A percentile compares a stretch with the other conserved stretches of the same genome.
Conservation (phyloP, 2,113 vertebrate genomes). For the Sinocyclocheilus grahami region DNA sequence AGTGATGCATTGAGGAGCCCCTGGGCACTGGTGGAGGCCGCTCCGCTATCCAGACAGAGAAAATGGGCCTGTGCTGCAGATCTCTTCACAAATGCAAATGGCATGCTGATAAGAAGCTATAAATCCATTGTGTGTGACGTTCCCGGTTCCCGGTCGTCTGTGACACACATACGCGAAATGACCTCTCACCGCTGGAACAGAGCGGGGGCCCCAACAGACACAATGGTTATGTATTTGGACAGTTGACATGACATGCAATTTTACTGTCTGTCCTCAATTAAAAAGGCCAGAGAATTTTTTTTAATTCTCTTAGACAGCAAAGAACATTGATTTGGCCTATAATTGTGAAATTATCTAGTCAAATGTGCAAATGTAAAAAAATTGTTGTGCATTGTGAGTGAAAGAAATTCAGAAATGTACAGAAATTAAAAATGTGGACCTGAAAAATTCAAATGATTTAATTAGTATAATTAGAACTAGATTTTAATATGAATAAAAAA, state of each 20-base stretch:
- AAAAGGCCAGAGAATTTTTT: neutral
- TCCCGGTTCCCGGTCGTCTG: conserved; percentile 11
- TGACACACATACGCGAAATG: conserved; percentile 27
- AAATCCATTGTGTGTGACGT: conserved; percentile 54
- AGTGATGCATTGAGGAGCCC: conserved; percentile 43
- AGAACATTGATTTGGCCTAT: neutral
- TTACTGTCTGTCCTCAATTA: neutral
- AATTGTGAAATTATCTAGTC: neutral
- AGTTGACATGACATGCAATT: conserved; percentile 3
- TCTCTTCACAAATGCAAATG: conserved; percentile 57
- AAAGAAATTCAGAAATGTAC: neutral
- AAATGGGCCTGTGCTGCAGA: conserved; percentile 35
- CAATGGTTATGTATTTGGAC: conserved; percentile 1
- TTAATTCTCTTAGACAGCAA: neutral
- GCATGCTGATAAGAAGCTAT: conserved; percentile 60
- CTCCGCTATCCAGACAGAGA: conserved; percentile 24
- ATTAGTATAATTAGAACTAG: neutral
- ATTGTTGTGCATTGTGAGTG: neutral
- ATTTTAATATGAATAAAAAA: neutral
- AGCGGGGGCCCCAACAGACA: neutral
- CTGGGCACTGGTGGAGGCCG: conserved; percentile 37
- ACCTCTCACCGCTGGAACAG: neutral
- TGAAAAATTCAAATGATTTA: neutral
- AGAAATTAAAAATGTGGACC: too few species aligned
- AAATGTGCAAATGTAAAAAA: neutral